Evolutionary conservation across 1,140 invertebrate species (phyloP).

Genomic region (Leptinotarsa defecta): DNA sequence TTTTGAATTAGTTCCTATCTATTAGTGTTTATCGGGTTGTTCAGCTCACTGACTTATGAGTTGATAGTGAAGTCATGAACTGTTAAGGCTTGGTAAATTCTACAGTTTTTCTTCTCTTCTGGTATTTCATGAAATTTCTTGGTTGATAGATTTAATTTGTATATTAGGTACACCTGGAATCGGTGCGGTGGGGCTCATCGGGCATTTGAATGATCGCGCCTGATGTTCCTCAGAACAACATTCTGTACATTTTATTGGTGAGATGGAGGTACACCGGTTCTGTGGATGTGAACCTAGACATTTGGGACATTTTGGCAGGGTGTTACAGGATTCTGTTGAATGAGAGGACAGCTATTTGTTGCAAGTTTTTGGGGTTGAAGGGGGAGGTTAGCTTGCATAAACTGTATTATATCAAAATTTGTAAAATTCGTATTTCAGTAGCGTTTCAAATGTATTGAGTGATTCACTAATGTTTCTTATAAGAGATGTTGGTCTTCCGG

Average conservation of each 20-base stretch:
- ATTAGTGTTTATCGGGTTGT: background rate
- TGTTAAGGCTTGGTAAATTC: constrained; percentile 23
- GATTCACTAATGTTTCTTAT: background rate
- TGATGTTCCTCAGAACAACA: constrained; percentile 26
- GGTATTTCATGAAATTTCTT: constrained; percentile 25
- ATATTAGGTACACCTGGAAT: constrained; percentile 29
- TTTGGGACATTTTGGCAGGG: background rate
- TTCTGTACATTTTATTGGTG: constrained; percentile 27
- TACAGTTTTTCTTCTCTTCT: constrained; percentile 12
- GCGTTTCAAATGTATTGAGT: constrained; percentile 11
- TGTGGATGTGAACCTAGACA: background rate
- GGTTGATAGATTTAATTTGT: constrained; percentile 23
- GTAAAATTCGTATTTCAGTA: background rate
- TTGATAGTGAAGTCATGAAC: constrained; percentile 27
- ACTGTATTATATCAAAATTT: background rate
- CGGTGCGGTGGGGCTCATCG: constrained; percentile 25
- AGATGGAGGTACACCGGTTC: constrained; percentile 12
- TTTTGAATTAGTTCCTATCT: background rate
- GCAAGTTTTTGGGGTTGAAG: background rate
- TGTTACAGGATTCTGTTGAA: background rate
- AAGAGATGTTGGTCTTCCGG: background rate
- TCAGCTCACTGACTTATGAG: background rate
- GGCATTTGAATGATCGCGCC: constrained; percentile 29
- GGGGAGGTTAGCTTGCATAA: background rate
- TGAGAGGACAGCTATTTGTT: background rate